Conservation (phyloP, 2,888 invertebrate genomes). For the Dolomedes plantarius region DNA sequence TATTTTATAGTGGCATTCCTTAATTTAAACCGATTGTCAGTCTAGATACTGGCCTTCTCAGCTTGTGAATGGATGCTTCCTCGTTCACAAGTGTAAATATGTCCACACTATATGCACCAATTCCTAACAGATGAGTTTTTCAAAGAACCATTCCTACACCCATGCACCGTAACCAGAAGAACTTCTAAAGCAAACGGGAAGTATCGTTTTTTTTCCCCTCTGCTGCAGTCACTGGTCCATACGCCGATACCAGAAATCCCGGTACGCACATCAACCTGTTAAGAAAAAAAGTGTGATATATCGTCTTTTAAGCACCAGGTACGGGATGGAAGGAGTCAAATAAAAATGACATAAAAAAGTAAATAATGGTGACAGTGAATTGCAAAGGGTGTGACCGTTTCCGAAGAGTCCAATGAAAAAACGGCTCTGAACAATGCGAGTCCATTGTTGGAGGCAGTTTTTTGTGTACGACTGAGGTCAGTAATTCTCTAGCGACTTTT, state of each 20-base stretch:
- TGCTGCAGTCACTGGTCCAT: not conserved
- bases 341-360: constrained; percentile 1
- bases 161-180: too few species aligned
- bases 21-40: too few species aligned
- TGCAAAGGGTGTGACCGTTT: constrained; percentile 3
- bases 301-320: constrained; percentile 39
- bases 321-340: constrained; percentile 1
- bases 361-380: constrained; percentile 14
- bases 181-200: too few species aligned
- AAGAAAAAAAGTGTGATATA: constrained; percentile 18
- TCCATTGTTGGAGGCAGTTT: not conserved
- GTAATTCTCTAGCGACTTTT: not conserved
- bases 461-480: not conserved
- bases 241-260: not conserved
- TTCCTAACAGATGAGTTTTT: too few species aligned
- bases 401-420: not conserved
- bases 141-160: too few species aligned
- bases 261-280: not conserved
- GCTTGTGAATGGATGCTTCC: too few species aligned
- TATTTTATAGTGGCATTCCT: too few species aligned
- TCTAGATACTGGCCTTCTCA: too few species aligned
- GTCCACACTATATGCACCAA: too few species aligned
- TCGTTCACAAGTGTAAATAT: too few species aligned
- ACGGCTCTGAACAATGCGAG: not conserved
- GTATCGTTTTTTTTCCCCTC: not conserved